phyloP scores from a whole-genome alignment of 1,140 invertebrate genomes.

The Epicauta chinensis region DNA sequence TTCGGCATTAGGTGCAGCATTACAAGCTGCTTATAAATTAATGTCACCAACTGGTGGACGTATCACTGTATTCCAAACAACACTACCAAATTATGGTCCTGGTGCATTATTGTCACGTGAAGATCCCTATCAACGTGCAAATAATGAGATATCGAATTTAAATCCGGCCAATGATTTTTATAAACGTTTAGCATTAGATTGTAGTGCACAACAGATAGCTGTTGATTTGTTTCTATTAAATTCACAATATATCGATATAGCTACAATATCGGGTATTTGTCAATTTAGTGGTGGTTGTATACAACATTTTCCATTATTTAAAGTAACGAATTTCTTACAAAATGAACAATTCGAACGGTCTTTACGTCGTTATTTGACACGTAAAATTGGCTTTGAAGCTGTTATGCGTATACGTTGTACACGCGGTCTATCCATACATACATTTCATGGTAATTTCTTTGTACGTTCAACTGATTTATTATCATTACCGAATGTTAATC shows the following conservation, averaged over 20 bases:
- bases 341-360: constrained; percentile 70
- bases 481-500: constrained; percentile 95
- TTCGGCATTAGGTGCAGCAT: constrained; percentile 83
- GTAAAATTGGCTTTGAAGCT: constrained; percentile 98
- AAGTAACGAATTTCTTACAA: constrained; percentile 62
- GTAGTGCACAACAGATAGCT: constrained; percentile 92
- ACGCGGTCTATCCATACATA: constrained; percentile 87
- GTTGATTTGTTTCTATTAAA: constrained; percentile 94
- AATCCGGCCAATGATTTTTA: constrained; percentile 98
- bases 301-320: constrained; percentile 88
- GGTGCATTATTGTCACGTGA: constrained; percentile 80
- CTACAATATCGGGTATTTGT: constrained; percentile 86
- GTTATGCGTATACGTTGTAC: constrained; percentile 97
- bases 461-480: constrained; percentile 95
- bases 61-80: constrained; percentile 89
- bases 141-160: constrained; percentile 69
- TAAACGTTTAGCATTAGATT: constrained; percentile 93
- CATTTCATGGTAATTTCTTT: constrained; percentile 99
- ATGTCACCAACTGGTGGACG: constrained; percentile 90
- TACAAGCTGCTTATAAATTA: constrained; percentile 89
- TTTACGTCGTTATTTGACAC: constrained; percentile 82
- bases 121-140: constrained; percentile 75
- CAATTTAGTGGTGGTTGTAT: constrained; percentile 94
- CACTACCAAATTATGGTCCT: constrained; percentile 85
- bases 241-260: constrained; percentile 89